A percentile compares a stretch with the other conserved stretches of the same genome.
Conservation (phyloP, 2,888 invertebrate species). For the Schrankia costaestrigalis region DNA sequence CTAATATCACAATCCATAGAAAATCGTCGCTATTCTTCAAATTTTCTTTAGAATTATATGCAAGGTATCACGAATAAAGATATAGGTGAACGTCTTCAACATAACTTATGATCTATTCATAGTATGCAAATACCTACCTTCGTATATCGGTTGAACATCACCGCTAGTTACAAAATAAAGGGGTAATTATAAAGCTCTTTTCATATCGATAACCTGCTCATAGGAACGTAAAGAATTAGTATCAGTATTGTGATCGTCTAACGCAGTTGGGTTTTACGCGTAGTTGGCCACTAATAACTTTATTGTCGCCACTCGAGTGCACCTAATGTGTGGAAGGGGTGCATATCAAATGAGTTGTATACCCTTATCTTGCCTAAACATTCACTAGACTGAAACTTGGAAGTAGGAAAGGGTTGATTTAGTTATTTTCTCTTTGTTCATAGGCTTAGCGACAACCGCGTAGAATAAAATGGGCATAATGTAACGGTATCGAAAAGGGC, state of each 20-base stretch:
- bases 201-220: conserved; percentile 2
- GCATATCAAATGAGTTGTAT: conserved; percentile 29
- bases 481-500: no score
- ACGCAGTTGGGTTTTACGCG: conserved; percentile 23
- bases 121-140: no score
- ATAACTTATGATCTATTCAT: no score
- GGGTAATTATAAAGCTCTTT: not conserved
- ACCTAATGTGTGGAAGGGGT: conserved; percentile 27
- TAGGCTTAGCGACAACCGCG: no score
- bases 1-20: no score
- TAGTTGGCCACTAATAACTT: conserved; percentile 27
- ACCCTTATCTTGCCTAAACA: conserved; percentile 16
- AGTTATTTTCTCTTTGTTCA: conserved; percentile 5
- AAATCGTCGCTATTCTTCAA: no score
- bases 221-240: conserved; percentile 9
- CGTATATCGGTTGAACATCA: no score
- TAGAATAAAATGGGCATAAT: no score
- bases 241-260: conserved; percentile 4
- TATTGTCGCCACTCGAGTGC: conserved; percentile 25
- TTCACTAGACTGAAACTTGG: conserved; percentile 18
- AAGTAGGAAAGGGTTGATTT: conserved; percentile 5
- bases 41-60: no score
- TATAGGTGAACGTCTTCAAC: no score
- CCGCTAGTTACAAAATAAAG: not conserved
- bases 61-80: no score